Percentiles rank a stretch among this genome's conserved stretches.
Conservation (phyloP, 2,113 vertebrate genomes). For the Hiodon alosoides region DNA sequence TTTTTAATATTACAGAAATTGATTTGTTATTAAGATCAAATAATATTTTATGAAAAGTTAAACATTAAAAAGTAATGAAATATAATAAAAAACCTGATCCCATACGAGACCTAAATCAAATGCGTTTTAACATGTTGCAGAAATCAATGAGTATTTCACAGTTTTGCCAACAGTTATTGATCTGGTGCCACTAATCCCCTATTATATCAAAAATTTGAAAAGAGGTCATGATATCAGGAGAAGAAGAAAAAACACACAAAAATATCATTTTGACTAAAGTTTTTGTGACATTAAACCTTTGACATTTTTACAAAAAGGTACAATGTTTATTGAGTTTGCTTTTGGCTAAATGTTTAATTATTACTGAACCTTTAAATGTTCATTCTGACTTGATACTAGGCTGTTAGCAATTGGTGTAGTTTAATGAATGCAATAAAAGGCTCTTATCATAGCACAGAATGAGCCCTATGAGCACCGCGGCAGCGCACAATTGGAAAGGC, state of each 20-base stretch:
- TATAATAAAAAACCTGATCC: conserved; percentile 6
- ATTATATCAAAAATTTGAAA: conserved; percentile 17
- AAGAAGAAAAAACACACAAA: background rate
- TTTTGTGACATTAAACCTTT: too few species aligned
- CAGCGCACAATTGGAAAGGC: too few species aligned
- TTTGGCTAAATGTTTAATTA: too few species aligned
- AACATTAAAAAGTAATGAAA: background rate
- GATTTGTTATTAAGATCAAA: background rate
- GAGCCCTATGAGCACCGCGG: too few species aligned
- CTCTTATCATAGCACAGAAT: too few species aligned
- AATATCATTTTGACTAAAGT: too few species aligned
- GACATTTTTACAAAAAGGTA: too few species aligned
- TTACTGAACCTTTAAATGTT: too few species aligned
- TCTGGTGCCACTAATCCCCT: conserved; percentile 35
- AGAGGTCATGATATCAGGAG: background rate
- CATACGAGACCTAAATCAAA: conserved; percentile 41
- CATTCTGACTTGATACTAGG: too few species aligned
- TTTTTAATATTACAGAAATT: background rate
- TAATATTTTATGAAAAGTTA: background rate
- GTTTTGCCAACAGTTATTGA: conserved; percentile 41
- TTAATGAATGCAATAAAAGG: too few species aligned
- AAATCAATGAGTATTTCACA: conserved; percentile 44
- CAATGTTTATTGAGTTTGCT: too few species aligned
- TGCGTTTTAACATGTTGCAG: conserved; percentile 38
- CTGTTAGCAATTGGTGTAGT: too few species aligned